Evolutionary conservation across 2,797 vertebrate genomes (phyloP), one percentile per base, ranked within the genome.

Genomic region (Glyptemys insculpta): DNA sequence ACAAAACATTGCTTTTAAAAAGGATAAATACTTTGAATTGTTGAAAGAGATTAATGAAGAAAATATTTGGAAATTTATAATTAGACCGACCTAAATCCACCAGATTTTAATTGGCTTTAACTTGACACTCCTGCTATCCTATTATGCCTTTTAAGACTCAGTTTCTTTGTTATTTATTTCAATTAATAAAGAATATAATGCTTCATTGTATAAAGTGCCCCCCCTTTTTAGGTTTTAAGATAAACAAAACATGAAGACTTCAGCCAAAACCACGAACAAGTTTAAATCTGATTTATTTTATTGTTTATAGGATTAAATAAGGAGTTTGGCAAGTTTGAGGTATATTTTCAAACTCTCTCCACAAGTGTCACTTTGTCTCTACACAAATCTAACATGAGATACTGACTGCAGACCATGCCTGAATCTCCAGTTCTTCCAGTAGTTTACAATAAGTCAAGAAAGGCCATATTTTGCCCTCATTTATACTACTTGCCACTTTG

Each of bases 11-110:
- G 82, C 78, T 80, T 92, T 92, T 76, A 53, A 57, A 80, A 88
- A 85, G 62, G 76, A 81, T 88, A 92, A 92, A 88, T 92, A 88
- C 82, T 88, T 85, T 59, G 82, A 92, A 92, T 88, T 78, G 78
- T 47, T 76, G 54, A 84, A 41, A 72, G 47, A 53, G 82, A 62
- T 81, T 92, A 85, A 74, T 34, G 54, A 74, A 54, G 56, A 76
- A 79, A 76, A 85, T 88, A 54, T 85, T 88, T 59, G 65, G 82
- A 85, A 65, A 80, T 88, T 88, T 88, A 81, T 80, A 44, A 78
- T 41, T 80, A 25, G 68, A 80, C 57, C 50, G 44, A 68, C 49
- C 41, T 50, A 87, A 83, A 79, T 79, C 49, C n/a, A 41, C 12
- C n/a, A 88, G 10, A 59, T 68, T 79, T 47, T 31, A 85, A 85